Conservation (phyloP, 1,140 invertebrate genomes). For the Camponotus floridanus region DNA sequence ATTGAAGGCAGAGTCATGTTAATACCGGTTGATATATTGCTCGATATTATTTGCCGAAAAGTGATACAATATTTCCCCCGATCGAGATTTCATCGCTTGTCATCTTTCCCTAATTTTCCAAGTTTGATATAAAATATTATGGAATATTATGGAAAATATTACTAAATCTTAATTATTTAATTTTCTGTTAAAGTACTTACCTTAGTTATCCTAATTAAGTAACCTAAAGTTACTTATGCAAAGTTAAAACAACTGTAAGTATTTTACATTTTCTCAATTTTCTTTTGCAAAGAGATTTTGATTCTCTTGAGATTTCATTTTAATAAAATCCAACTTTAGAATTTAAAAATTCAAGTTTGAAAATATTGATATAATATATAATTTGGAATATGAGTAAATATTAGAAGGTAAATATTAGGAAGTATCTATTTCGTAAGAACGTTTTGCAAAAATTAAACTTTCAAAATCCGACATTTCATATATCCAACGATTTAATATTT, state of each 20-base stretch:
- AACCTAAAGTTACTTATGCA: constrained; percentile 9
- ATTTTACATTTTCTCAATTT: background rate
- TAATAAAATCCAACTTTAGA: background rate
- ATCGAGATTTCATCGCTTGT: background rate
- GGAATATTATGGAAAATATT: background rate
- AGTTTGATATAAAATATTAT: constrained; percentile 30
- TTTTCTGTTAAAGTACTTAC: constrained; percentile 31
- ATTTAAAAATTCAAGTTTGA: background rate
- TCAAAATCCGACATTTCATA: constrained; percentile 37
- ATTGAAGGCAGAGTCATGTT: constrained; percentile 20
- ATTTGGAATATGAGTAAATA: no score
- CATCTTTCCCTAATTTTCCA: constrained; percentile 28
- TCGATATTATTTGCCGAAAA: background rate
- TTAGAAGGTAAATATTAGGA: background rate
- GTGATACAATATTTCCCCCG: background rate
- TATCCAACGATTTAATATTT: constrained; percentile 48
- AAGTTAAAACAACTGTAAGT: constrained; percentile 34
- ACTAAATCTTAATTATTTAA: background rate
- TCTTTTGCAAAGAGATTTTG: background rate
- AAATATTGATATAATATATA: background rate
- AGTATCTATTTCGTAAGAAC: background rate
- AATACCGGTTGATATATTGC: background rate
- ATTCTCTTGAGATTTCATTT: background rate
- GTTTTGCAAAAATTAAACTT: constrained; percentile 30
- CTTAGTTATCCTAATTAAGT: constrained; percentile 22